Evolutionary conservation across 2,113 vertebrate species (phyloP).

Genomic region (Vulpes vulpes): DNA sequence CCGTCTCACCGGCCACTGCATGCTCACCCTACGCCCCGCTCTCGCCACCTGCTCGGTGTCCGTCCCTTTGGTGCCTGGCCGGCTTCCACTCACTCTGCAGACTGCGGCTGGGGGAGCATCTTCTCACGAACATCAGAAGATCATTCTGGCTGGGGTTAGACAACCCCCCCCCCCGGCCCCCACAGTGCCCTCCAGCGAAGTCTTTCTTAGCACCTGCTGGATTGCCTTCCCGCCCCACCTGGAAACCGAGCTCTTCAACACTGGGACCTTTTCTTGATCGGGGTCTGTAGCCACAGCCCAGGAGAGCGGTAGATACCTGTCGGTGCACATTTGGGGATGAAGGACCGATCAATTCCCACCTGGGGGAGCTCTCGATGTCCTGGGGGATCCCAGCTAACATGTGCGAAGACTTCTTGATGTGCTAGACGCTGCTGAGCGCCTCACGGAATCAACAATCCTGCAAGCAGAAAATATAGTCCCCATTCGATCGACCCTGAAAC

Average conservation of each 20-base stretch:
- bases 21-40: background rate
- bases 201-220: no score
- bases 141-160: no score
- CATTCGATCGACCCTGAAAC: background rate
- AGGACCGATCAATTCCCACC: no score
- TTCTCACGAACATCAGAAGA: no score
- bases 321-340: background rate
- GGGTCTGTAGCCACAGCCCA: background rate
- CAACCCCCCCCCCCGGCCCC: accelerated
- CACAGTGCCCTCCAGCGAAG: background rate
- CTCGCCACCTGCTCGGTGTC: background rate
- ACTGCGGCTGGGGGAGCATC: background rate
- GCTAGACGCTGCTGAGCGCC: background rate
- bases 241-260: background rate
- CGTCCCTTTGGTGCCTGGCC: background rate
- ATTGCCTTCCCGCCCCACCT: accelerated
- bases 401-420: background rate
- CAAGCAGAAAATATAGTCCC: background rate
- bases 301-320: background rate
- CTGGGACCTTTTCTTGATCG: background rate
- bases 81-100: background rate
- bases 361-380: accelerated
- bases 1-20: accelerated
- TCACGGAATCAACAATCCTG: background rate
- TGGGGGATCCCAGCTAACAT: accelerated